Evolutionary conservation across 1,140 invertebrate genomes (phyloP), one percentile per base, ranked within the genome.

Genomic region (Rhagoletis pomonella): DNA sequence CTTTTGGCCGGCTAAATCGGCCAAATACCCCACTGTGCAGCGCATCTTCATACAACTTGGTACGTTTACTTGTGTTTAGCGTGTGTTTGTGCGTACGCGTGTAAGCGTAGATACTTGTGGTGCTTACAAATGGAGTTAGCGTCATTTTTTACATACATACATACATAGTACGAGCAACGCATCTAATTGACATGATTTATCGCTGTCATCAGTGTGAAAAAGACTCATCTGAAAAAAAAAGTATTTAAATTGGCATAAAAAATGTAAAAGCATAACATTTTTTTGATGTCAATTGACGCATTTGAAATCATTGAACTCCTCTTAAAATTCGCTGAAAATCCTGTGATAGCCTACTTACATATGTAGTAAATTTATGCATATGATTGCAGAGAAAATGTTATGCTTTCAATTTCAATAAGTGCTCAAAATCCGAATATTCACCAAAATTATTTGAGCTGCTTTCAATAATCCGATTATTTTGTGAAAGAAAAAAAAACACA

Each of bases 81-180:
- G 29, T 29, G 1, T 29, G 29, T 29, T 29, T 73, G 42, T 19
- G 42, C 4, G 12, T n/a, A n/a, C n/a, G n/a, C n/a, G n/a, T n/a
- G n/a, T n/a, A n/a, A n/a, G n/a, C n/a, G n/a, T n/a, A n/a, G n/a
- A n/a, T n/a, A n/a, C n/a, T n/a, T n/a, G n/a, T n/a, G n/a, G n/a
- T n/a, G n/a, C n/a, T n/a, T n/a, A n/a, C n/a, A n/a, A 50, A 86
- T 86, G 39, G 62, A 65, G 67, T 67, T 86, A 86, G 62, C 85
- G n/a, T 14, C 4, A 86, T 67, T 64, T 29, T 50, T 86, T 50
- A 81, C 50, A 29, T n/a, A n/a, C n/a, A n/a, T 29, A 81, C 73
- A 12, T 47, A 9, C 73, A 44, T 29, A 29, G 29, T 29, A 29
- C 29, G 29, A 29, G 39, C 58, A 64, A 64, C 47, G 17, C 47